Conservation (phyloP, 2,888 invertebrate species). For the Rutpela maculata region DNA sequence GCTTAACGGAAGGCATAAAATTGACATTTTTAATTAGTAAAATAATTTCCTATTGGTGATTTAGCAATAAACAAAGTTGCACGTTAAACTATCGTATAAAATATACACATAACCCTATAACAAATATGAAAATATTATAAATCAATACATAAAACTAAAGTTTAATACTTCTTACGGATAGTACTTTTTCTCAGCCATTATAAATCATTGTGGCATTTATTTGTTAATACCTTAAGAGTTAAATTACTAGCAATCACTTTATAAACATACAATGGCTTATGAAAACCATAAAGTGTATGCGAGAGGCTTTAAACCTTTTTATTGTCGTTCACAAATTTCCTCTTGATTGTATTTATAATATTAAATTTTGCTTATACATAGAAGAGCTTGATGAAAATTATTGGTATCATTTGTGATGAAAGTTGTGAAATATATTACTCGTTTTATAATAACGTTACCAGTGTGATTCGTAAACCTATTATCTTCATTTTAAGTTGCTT, state of each 20-base stretch:
- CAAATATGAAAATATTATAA: constrained; percentile 27
- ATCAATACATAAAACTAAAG: constrained; percentile 14
- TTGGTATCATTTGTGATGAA: not conserved
- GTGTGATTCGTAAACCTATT: too few relatives aligned
- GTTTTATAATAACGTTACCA: not conserved
- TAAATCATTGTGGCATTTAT: constrained; percentile 30
- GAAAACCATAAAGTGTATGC: not conserved
- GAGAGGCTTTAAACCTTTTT: not conserved
- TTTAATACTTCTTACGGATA: constrained; percentile 29
- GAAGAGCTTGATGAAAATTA: not conserved
- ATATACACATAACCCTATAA: not conserved
- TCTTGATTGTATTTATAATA: not conserved
- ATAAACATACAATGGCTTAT: not conserved
- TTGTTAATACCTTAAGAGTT: constrained; percentile 8
- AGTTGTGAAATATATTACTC: not conserved
- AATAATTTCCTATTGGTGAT: not conserved
- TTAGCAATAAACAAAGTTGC: not conserved
- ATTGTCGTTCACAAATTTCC: not conserved
- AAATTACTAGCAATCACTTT: not conserved
- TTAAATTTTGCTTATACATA: not conserved
- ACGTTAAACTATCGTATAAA: constrained; percentile 22
- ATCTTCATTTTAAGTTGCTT: too few relatives aligned
- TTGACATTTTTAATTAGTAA: constrained; percentile 10
- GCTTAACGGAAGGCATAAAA: constrained; percentile 20
- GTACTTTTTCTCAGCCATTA: constrained; percentile 5